Evolutionary conservation across 2,797 vertebrate species (phyloP).

Genomic region (Rhinichthys osculus): DNA sequence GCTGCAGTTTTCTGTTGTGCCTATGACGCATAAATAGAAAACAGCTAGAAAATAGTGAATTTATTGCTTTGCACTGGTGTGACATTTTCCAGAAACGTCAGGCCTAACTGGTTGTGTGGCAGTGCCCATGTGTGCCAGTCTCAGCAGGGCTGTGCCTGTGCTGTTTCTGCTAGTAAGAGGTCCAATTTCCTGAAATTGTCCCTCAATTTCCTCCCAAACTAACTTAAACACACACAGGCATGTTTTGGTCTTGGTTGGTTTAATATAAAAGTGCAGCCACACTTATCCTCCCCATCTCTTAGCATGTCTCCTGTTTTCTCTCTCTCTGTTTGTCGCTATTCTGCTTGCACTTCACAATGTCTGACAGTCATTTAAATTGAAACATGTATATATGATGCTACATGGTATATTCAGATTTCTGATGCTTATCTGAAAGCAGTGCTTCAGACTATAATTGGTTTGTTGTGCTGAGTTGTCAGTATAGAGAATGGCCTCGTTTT

Average conservation of each 20-base stretch:
- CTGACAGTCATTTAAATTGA: constrained; percentile 17
- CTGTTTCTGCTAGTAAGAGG: constrained; percentile 32
- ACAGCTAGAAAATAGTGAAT: not conserved
- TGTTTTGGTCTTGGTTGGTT: not conserved
- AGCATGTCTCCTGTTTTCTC: not conserved
- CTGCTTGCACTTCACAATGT: not conserved
- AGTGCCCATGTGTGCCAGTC: constrained; percentile 38
- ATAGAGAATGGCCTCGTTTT: constrained; percentile 51
- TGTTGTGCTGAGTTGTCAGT: constrained; percentile 62
- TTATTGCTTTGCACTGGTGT: not conserved
- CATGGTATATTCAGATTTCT: constrained; percentile 23
- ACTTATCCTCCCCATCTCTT: not conserved
- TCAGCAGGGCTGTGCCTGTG: constrained; percentile 44
- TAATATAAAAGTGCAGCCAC: not conserved
- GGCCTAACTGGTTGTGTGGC: constrained; percentile 27
- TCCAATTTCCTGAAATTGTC: constrained; percentile 7
- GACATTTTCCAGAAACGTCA: constrained; percentile 28
- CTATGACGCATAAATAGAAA: not conserved
- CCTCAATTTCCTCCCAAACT: not conserved
- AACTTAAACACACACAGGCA: constrained; percentile 8
- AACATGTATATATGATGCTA: constrained; percentile 16
- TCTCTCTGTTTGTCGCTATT: not conserved
- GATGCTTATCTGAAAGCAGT: constrained; percentile 30
- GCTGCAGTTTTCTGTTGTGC: not conserved
- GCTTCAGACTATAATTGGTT: constrained; percentile 35